Evolutionary conservation across 2,113 vertebrate species (phyloP).

Genomic region (Gadus macrocephalus): DNA sequence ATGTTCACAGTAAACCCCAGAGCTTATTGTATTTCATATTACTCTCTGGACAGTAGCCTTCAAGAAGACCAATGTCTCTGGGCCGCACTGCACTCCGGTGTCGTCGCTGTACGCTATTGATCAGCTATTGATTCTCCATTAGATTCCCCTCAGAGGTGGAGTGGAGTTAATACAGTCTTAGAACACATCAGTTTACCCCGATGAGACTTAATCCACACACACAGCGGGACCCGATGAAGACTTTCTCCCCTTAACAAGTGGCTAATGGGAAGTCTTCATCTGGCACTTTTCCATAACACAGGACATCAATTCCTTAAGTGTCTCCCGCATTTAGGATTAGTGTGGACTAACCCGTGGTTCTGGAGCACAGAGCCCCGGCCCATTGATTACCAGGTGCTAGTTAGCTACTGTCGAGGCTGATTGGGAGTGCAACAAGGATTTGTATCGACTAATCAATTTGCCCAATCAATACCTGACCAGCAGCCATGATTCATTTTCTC

Average conservation of each 20-base stretch:
- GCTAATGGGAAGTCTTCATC: constrained; percentile 25
- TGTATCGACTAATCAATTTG: constrained; percentile 76
- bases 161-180: constrained; percentile 64
- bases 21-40: constrained; percentile 35
- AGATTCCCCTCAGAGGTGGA: constrained; percentile 70
- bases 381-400: constrained; percentile 76
- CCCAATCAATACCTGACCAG: constrained; percentile 67
- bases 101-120: constrained; percentile 64
- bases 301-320: constrained; percentile 13
- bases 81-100: constrained; percentile 57
- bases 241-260: constrained; percentile 37
- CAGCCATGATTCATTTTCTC: constrained; percentile 68
- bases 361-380: constrained; percentile 53
- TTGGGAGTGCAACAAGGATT: constrained; percentile 73
- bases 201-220: constrained; percentile 54
- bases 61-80: constrained; percentile 49
- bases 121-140: constrained; percentile 75
- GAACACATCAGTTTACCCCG: constrained; percentile 52
- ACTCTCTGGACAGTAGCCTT: constrained; percentile 42
- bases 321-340: constrained; percentile 17
- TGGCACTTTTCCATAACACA: not conserved
- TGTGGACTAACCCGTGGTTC: constrained; percentile 34
- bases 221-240: constrained; percentile 34
- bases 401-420: constrained; percentile 70
- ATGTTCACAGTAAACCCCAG: constrained; percentile 28